Evolutionary conservation across 2,797 vertebrate species (phyloP).

Genomic region (Xiphophorus birchmanni): DNA sequence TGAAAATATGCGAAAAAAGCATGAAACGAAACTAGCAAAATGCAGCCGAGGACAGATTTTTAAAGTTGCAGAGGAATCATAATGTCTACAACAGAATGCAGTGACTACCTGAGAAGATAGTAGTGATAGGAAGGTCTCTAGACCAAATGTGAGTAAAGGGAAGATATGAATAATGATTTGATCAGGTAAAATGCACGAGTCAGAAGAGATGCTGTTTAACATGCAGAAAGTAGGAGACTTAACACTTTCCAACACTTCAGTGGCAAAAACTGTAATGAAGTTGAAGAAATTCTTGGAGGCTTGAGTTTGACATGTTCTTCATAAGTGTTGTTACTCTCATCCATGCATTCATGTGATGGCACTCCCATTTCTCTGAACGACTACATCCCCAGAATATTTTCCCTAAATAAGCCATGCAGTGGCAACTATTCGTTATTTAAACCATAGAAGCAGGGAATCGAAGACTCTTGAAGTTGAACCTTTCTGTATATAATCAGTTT

Average conservation of each 20-base stretch:
- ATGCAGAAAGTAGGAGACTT: neutral
- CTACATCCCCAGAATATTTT: neutral
- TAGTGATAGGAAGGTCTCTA: neutral
- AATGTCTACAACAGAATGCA: neutral
- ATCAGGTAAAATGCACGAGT: neutral
- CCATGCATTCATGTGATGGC: neutral
- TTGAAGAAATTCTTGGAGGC: neutral
- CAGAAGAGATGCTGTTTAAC: neutral
- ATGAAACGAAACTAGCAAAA: neutral
- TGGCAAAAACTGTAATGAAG: neutral
- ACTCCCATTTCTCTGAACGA: neutral
- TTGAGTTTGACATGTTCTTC: neutral
- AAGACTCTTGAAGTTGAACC: neutral
- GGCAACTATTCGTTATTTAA: neutral
- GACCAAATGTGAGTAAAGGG: neutral
- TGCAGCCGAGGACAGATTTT: neutral
- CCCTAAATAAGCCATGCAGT: neutral
- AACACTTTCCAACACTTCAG: neutral
- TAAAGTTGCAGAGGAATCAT: neutral
- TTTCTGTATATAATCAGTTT: neutral
- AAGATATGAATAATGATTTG: neutral
- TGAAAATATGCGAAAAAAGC: neutral
- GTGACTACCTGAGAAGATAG: neutral
- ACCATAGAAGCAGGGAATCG: neutral
- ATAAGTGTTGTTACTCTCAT: neutral